Conservation (phyloP, 92 coral and sea anemone species). For the Actinernus sp. region DNA sequence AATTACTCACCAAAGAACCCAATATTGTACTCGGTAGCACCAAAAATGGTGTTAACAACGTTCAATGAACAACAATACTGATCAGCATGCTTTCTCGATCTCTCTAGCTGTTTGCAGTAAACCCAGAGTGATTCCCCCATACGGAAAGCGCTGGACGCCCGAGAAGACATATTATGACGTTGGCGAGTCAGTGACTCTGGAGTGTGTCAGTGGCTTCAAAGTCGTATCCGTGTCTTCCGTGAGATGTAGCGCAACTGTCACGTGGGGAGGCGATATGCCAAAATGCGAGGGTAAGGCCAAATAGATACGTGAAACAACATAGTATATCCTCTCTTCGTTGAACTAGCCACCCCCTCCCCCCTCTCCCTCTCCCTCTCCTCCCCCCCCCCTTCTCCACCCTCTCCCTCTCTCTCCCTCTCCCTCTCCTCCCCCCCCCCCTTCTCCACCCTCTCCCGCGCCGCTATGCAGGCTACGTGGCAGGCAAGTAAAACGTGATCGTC, state of each 20-base stretch:
- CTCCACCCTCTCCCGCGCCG: not conserved
- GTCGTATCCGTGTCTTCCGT: constrained; percentile 21
- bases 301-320: not conserved
- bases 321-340: not conserved
- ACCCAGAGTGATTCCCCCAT: constrained; percentile 14
- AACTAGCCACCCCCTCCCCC: not conserved
- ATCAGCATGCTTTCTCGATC: not conserved
- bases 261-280: constrained; percentile 54
- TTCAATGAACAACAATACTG: too few species aligned
- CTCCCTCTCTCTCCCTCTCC: not conserved
- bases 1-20: too few species aligned
- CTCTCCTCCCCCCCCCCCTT: not conserved
- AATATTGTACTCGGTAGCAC: too few species aligned
- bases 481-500: too few species aligned
- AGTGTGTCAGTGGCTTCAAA: constrained; percentile 60
- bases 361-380: not conserved
- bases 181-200: constrained; percentile 49
- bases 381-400: constrained; percentile 2
- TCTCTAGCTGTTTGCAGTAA: constrained; percentile 63
- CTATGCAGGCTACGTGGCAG: too few species aligned
- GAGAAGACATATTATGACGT: constrained; percentile 33
- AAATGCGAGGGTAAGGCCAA: constrained; percentile 76
- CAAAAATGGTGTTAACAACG: too few species aligned
- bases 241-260: constrained; percentile 43
- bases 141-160: constrained; percentile 59